Conservation (phyloP, 1,140 invertebrate species). For the Drosophila santomea region DNA sequence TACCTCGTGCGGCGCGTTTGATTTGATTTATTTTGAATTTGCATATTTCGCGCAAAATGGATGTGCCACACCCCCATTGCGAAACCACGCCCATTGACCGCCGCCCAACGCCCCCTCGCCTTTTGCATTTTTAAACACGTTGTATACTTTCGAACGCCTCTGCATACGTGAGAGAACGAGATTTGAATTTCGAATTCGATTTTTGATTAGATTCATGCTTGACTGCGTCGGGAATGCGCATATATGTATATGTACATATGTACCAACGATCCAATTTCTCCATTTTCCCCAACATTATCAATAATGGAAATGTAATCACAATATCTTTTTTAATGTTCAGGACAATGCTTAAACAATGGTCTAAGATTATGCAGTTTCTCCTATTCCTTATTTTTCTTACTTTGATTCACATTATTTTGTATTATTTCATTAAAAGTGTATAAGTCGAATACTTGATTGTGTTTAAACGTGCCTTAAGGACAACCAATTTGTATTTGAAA, state of each 20-base stretch:
- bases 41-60: conserved; percentile 62
- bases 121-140: conserved; percentile 73
- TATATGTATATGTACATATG: background rate
- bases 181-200: conserved; percentile 63
- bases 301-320: background rate
- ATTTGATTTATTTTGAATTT: conserved; percentile 82
- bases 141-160: conserved; percentile 75
- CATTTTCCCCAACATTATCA: background rate
- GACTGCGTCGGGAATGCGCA: conserved; percentile 15
- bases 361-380: too few species aligned
- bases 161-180: conserved; percentile 54
- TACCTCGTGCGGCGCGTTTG: conserved; percentile 76
- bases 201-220: conserved; percentile 56
- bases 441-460: too few species aligned
- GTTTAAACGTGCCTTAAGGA: too few species aligned
- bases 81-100: background rate
- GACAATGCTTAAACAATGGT: too few species aligned
- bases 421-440: too few species aligned
- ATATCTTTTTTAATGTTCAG: background rate
- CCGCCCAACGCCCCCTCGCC: background rate
- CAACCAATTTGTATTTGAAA: too few species aligned
- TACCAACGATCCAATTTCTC: too few species aligned
- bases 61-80: background rate
- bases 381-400: background rate
- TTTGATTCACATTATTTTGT: too few species aligned